Evolutionary conservation across 2,113 vertebrate genomes (phyloP).

Genomic region (Ondatra zibethicus): DNA sequence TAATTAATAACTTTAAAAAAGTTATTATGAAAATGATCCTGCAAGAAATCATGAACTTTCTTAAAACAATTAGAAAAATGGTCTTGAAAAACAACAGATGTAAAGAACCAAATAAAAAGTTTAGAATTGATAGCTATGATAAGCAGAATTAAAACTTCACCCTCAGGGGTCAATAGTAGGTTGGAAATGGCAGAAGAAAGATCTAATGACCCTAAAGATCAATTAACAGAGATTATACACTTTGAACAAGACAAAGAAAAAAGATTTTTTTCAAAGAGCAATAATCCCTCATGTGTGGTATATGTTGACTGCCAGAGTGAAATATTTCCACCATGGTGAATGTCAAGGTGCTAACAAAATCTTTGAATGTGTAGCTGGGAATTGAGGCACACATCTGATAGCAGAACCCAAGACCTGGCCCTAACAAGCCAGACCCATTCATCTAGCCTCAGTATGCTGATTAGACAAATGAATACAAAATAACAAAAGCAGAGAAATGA

Average conservation of each 20-base stretch:
- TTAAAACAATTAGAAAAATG: slow-evolving; percentile 40
- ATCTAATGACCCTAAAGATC: background rate
- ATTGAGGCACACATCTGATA: background rate
- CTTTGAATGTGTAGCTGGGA: background rate
- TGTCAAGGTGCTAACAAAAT: background rate
- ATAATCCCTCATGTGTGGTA: slow-evolving; percentile 15
- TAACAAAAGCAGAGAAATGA: background rate
- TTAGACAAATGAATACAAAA: background rate
- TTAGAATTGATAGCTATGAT: slow-evolving; percentile 39
- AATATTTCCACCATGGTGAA: background rate
- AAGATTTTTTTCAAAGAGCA: background rate
- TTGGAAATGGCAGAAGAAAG: slow-evolving; percentile 20
- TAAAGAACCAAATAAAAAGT: slow-evolving; percentile 48
- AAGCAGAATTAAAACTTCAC: slow-evolving; percentile 19
- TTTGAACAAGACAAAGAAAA: slow-evolving; percentile 49
- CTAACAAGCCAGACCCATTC: background rate
- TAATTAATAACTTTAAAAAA: slow-evolving; percentile 38
- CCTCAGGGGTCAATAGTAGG: slow-evolving; percentile 20
- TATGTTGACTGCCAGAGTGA: slow-evolving; percentile 22
- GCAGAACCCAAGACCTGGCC: background rate
- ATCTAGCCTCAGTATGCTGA: background rate
- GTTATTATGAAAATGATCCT: slow-evolving; percentile 17
- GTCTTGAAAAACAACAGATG: slow-evolving; percentile 50
- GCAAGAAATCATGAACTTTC: slow-evolving; percentile 28
- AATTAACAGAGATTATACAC: slow-evolving; percentile 15